Conservation (phyloP, 2,797 vertebrate species). For the Calcarius lapponicus region DNA sequence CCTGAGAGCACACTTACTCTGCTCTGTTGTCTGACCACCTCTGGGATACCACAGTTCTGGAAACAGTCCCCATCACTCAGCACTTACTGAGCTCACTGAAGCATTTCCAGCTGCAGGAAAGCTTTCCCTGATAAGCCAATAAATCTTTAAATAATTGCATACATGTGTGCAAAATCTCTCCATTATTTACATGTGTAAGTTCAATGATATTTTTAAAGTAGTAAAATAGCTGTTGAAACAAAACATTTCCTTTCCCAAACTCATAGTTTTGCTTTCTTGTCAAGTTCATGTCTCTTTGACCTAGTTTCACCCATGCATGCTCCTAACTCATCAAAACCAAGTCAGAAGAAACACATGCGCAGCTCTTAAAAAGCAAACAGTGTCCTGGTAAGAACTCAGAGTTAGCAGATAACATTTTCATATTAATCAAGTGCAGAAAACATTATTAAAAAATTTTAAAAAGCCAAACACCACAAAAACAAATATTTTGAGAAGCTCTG, state of each 20-base stretch:
- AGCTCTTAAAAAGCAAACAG: not conserved
- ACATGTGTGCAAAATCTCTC: not conserved
- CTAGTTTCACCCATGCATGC: not conserved
- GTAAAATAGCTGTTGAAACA: not conserved
- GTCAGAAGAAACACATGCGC: not conserved
- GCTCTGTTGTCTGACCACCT: not conserved
- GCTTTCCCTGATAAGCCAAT: not conserved
- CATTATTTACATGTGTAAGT: not conserved
- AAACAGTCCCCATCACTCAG: not conserved
- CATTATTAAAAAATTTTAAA: not conserved
- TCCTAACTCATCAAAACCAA: not conserved
- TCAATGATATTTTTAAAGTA: not conserved
- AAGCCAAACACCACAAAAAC: accelerated
- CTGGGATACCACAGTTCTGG: not conserved
- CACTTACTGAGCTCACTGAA: not conserved
- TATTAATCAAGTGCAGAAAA: not conserved
- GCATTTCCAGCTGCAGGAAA: not conserved
- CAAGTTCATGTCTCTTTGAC: not conserved
- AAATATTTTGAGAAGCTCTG: not conserved
- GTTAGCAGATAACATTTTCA: not conserved
- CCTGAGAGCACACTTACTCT: not conserved
- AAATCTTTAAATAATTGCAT: not conserved
- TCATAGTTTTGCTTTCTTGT: not conserved
- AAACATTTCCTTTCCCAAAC: not conserved
- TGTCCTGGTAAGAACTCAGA: not conserved